These are phyloP conservation scores for Paelopatides confundens DNA, from an alignment of 53 echinoderm and acorn worm genomes.

Conservation along the genomic window DNA sequence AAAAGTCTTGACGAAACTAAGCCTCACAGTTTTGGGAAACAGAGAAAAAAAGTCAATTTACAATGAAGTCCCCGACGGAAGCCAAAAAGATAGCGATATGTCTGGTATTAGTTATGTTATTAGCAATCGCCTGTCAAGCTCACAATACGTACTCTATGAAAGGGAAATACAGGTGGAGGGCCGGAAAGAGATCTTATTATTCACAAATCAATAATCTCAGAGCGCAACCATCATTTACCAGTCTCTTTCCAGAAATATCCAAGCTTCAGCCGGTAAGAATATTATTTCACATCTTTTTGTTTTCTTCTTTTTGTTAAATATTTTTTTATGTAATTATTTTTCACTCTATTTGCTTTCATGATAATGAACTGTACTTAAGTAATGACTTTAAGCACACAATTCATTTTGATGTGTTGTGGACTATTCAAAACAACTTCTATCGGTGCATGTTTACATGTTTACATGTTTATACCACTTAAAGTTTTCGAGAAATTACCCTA, in stretches of 20 bases:
- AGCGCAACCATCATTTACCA: conserved; percentile 9
- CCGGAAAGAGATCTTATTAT: conserved; percentile 31
- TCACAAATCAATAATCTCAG: neutral
- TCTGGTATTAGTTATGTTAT: conserved; percentile 13
- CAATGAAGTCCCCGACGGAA: conserved; percentile 13
- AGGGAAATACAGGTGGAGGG: conserved; percentile 39
- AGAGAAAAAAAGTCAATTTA: neutral
- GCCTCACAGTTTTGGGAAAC: neutral
- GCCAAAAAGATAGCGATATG: conserved; percentile 19
- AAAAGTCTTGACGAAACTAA: neutral
- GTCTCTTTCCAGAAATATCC: conserved; percentile 28
- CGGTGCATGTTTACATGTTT: no score
- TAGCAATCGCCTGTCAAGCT: conserved; percentile 22
- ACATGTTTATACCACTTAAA: no score
- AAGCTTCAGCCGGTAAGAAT: neutral
- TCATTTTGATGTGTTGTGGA: no score
- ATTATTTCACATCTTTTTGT: no score
- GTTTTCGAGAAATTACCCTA: no score
- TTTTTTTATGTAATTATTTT: no score
- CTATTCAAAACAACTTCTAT: no score
- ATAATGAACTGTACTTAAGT: no score
- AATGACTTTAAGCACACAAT: no score
- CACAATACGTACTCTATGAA: conserved; percentile 48
- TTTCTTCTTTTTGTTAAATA: no score
- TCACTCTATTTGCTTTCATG: no score